Conservation (phyloP, 2,797 vertebrate genomes). For the Taenioides sp. region DNA sequence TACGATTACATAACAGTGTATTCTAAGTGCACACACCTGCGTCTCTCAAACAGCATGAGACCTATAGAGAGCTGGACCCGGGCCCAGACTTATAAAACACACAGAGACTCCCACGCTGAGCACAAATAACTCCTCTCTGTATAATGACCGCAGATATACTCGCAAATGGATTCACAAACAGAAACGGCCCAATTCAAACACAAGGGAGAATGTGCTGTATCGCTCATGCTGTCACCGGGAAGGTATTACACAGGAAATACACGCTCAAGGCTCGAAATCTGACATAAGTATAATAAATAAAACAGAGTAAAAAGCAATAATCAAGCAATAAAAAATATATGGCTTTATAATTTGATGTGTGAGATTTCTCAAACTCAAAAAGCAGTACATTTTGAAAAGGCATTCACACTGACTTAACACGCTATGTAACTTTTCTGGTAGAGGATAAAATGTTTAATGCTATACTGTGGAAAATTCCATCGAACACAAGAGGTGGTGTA, state of each 20-base stretch:
- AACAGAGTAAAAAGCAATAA: neutral
- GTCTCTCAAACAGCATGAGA: conserved; percentile 18
- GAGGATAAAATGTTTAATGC: too few species aligned
- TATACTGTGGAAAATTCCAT: too few species aligned
- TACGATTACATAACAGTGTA: conserved; percentile 3
- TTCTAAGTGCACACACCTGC: conserved; percentile 37
- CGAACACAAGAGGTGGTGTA: too few species aligned
- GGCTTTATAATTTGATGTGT: neutral
- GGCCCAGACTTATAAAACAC: conserved; percentile 38
- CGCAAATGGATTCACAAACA: neutral
- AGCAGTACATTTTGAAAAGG: too few species aligned
- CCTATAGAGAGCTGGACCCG: conserved; percentile 28
- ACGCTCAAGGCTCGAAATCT: neutral
- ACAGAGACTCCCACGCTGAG: conserved; percentile 44
- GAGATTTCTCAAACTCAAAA: neutral
- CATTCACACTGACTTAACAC: too few species aligned
- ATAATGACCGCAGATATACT: conserved; percentile 22
- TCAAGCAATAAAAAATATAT: neutral
- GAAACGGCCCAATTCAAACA: conserved; percentile 4
- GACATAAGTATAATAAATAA: neutral
- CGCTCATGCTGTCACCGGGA: neutral
- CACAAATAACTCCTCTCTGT: conserved; percentile 35
- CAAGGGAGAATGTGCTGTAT: neutral
- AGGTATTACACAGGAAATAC: conserved; percentile 1
- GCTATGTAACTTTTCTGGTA: too few species aligned